A percentile compares a stretch with the other conserved stretches of the same genome.
phyloP scores from a whole-genome alignment of 2,888 invertebrate species.

The Tryphoninae sp. region DNA sequence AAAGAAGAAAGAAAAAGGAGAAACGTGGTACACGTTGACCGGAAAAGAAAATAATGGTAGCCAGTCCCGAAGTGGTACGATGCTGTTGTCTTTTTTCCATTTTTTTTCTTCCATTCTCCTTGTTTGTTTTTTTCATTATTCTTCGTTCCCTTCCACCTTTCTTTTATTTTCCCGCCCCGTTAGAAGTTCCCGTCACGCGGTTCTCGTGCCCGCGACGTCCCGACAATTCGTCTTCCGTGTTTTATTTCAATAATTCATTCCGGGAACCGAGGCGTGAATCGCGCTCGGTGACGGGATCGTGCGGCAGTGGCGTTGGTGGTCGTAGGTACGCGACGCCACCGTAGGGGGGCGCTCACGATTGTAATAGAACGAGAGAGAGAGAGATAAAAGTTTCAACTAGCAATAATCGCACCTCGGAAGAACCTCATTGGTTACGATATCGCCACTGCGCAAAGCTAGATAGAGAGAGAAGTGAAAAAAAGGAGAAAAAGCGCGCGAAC shows the following conservation, averaged over 20 bases:
- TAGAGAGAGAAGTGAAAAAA: conserved; percentile 12
- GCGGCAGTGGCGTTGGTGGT: conserved; percentile 23
- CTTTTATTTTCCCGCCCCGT: conserved; percentile 4
- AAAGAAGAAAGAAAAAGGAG: conserved; percentile 25
- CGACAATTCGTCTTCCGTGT: conserved; percentile 58
- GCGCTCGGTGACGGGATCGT: conserved; percentile 37
- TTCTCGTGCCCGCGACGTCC: conserved; percentile 19
- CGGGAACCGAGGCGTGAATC: conserved; percentile 60
- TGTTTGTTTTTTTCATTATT: conserved; percentile 22
- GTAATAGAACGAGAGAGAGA: conserved; percentile 24
- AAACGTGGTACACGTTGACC: conserved; percentile 39
- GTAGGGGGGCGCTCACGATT: conserved; percentile 25
- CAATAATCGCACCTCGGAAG: conserved; percentile 94
- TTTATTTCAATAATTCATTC: conserved; percentile 63
- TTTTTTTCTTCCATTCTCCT: conserved; percentile 13
- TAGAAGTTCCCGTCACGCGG: conserved; percentile 32
- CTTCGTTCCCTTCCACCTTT: conserved; percentile 12
- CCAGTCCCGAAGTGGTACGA: neutral
- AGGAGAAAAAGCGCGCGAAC: conserved; percentile 44
- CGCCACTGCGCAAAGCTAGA: conserved; percentile 96
- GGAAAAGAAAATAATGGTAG: conserved; percentile 58
- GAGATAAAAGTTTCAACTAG: conserved; percentile 97
- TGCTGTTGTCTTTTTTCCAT: neutral
- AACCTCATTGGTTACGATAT: conserved; percentile 95
- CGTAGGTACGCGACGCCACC: conserved; percentile 28